Percentiles rank a stretch among this genome's conserved stretches.
phyloP scores from a whole-genome alignment of 2,888 invertebrate species.

The Amiota communis region DNA sequence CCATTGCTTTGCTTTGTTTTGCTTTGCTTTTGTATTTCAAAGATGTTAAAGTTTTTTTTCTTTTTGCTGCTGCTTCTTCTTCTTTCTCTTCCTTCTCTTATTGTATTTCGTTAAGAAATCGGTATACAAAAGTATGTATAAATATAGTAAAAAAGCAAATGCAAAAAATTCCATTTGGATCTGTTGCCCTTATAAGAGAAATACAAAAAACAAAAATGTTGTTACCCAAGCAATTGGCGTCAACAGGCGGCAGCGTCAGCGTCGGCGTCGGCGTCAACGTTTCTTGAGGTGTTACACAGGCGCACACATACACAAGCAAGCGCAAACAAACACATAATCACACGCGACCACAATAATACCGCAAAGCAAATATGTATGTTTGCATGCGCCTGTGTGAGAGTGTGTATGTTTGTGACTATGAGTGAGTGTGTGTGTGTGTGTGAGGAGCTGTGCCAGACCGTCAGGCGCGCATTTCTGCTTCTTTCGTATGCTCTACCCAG shows the following conservation, averaged over 20 bases:
- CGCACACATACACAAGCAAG: conserved; percentile 29
- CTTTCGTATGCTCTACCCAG: background rate
- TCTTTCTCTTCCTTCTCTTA: background rate
- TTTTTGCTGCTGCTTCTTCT: conserved; percentile 23
- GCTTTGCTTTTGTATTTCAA: conserved; percentile 38
- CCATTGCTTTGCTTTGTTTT: conserved; percentile 20
- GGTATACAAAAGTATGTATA: background rate
- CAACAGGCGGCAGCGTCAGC: background rate
- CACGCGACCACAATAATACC: background rate
- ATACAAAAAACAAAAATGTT: no score
- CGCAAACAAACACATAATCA: conserved; percentile 4
- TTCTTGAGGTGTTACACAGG: conserved; percentile 56
- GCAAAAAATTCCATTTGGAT: conserved; percentile 62
- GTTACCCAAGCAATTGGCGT: no score
- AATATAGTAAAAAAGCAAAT: conserved; percentile 48
- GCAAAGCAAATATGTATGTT: conserved; percentile 13
- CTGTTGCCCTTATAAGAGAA: conserved; percentile 30
- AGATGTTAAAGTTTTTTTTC: conserved; percentile 30
- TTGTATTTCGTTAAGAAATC: conserved; percentile 54
- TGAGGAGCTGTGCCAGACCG: conserved; percentile 57
- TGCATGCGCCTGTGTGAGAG: background rate
- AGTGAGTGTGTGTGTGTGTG: background rate
- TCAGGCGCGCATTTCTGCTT: conserved; percentile 49
- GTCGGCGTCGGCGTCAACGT: conserved; percentile 40
- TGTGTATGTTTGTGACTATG: background rate